These are phyloP conservation scores for Aphodius granarius DNA, from an alignment of 2,888 invertebrate genomes.

Conservation along the genomic window DNA sequence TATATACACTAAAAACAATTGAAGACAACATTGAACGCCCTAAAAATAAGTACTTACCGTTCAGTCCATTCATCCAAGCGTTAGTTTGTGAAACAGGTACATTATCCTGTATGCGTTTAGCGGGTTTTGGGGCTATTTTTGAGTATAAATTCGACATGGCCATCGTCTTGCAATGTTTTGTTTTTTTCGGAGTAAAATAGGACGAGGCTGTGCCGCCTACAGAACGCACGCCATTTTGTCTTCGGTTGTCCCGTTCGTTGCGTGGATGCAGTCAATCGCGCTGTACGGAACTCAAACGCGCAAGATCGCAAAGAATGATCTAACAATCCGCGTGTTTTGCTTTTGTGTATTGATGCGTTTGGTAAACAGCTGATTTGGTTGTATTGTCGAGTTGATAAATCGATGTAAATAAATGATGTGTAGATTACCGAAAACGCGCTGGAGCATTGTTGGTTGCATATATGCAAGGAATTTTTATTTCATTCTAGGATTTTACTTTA, in stretches of 20 bases:
- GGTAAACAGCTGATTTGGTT: neutral
- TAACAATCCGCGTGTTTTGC: neutral
- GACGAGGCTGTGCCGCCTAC: neutral
- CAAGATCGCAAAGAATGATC: slow-evolving; percentile 17
- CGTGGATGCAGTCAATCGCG: slow-evolving; percentile 8
- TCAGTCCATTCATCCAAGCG: slow-evolving; percentile 86
- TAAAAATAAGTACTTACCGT: slow-evolving; percentile 5
- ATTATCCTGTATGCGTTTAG: slow-evolving; percentile 75
- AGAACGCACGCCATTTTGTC: slow-evolving; percentile 33
- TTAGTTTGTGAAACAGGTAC: slow-evolving; percentile 81
- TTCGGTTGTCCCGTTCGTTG: slow-evolving; percentile 4
- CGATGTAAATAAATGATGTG: neutral
- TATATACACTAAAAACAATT: no score
- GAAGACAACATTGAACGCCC: slow-evolving; percentile 30
- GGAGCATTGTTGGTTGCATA: neutral
- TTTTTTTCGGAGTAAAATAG: no score
- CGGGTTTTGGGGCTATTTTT: slow-evolving; percentile 73
- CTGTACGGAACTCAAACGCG: slow-evolving; percentile 15
- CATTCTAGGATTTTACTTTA: no score
- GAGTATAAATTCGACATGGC: slow-evolving; percentile 78
- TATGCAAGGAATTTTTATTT: neutral
- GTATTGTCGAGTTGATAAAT: neutral
- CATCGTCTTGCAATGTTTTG: slow-evolving; percentile 49
- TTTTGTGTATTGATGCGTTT: neutral
- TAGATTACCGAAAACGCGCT: neutral